A percentile compares a stretch with the other conserved stretches of the same genome.
Evolutionary conservation across 2,888 invertebrate species (phyloP).

Genomic region (Stramonita haemastoma): DNA sequence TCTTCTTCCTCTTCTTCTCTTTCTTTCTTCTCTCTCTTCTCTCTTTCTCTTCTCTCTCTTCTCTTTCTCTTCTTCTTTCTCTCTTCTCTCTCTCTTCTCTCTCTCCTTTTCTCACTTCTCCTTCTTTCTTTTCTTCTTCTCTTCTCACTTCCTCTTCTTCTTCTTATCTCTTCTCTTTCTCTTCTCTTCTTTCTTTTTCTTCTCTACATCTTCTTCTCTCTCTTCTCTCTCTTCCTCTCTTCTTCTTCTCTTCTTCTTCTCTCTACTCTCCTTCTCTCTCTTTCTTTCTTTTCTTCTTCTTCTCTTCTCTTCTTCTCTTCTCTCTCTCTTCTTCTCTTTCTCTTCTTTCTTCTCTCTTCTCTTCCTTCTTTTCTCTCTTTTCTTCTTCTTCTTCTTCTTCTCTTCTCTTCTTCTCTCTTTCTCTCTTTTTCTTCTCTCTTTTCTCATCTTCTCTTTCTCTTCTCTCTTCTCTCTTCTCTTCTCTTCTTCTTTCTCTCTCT

Average conservation of each 20-base stretch:
- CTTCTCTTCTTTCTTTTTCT: background rate
- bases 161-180: background rate
- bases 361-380: background rate
- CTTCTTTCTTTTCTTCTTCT: background rate
- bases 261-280: background rate
- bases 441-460: background rate
- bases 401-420: background rate
- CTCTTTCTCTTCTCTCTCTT: background rate
- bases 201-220: too few species aligned
- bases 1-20: background rate
- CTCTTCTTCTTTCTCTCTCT: background rate
- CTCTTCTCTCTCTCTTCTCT: background rate
- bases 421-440: background rate
- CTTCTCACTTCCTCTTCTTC: background rate
- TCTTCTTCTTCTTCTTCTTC: background rate
- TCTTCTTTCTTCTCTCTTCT: background rate
- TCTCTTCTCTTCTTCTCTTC: background rate
- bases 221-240: too few species aligned
- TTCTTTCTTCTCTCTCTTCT: background rate
- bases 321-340: background rate
- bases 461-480: background rate
- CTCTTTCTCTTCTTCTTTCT: conserved; percentile 3
- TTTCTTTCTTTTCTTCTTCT: background rate
- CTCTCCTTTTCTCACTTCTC: background rate
- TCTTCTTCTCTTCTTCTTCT: too few species aligned